Base-by-base conservation (phyloP, 1,140 invertebrate genomes). In the Drosophila punjabiensis region DNA sequence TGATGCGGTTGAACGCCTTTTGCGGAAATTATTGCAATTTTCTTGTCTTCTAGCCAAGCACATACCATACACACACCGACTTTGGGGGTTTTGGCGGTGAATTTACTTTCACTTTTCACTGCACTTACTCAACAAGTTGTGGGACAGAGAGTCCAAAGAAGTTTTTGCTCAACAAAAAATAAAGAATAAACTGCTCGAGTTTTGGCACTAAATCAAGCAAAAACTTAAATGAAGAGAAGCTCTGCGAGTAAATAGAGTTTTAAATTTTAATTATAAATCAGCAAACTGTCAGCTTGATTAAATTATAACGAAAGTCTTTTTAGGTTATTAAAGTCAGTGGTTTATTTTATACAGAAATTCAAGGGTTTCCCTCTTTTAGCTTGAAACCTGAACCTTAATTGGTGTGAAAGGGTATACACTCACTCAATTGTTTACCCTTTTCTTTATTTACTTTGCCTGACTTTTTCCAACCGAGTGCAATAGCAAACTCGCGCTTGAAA, bases 21-120 rank as follows among this genome's bases (percentile, higher is more conserved):
- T 85, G 70, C 86, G 86, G 86, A 89, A 89, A 89, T 85, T 86
- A 89, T 90, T 75, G 82, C 82, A 90, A 90, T 90, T 85, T 89
- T 90, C 86, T 56, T 90, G 85, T 90, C 83, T 86, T 86, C 71
- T 89, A 80, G 70, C 66, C 76, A 65, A 67, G 58, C 66, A 66
- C 61, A 39, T 66, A 52, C 35, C 30, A 62, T 28, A 52, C 28
- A 60, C 10, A n/a, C 14, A 10, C 14, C 1, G 28, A 9, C 24
- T 41, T n/a, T 13, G 41, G 43, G 28, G 41, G 60, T 73, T 79
- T 73, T 48, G 66, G 60, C 58, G 61, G 67, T 79, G 62, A 77
- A 58, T 81, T 81, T 48, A 82, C 85, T 89, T 89, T 89, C 85
- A 89, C 86, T 90, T 90, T 90, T 82, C 24, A 28, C 66, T 43